A percentile compares a stretch with the other conserved stretches of the same genome.
Conservation (phyloP, 2,113 vertebrate genomes). For the Bos taurus region ARS-UCD2.0 NC_037329.1:86826501-86827000, state of each 20-base stretch:
- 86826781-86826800: not conserved
- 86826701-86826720: not conserved
- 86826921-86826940: not conserved
- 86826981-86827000: not conserved
- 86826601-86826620: too few relatives aligned
- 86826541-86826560: not conserved
- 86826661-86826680: not conserved
- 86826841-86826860: not conserved
- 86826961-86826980: not conserved
- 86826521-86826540: fast-evolving
- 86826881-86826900: not conserved
- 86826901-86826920: not conserved
- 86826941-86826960: not conserved
- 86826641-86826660: not conserved
- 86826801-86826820: not conserved
- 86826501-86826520: not conserved
- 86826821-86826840: not conserved
- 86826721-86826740: not conserved
- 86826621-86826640: not conserved
- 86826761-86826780: not conserved
- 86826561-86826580: not conserved
- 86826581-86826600: not conserved
- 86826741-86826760: not conserved
- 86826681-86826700: not conserved
- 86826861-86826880: not conserved